Conservation (phyloP, 2,888 invertebrate species). For the Nipponacmea schrenckii region DNA sequence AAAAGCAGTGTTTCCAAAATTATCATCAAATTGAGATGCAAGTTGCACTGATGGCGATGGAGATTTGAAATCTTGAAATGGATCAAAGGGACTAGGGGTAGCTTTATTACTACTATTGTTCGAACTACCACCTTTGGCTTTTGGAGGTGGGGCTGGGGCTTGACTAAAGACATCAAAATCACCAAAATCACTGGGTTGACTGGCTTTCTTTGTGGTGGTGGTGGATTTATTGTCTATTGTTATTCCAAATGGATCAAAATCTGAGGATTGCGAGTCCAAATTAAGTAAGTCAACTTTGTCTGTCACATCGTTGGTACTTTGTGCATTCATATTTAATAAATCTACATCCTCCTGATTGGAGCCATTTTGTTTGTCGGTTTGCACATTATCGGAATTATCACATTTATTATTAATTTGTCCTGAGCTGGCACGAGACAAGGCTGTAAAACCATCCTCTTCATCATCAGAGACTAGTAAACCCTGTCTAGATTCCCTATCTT, state of each 20-base stretch:
- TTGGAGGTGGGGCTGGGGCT: constrained; percentile 5
- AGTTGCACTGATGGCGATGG: constrained; percentile 11
- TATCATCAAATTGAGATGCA: constrained; percentile 3
- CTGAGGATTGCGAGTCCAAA: constrained; percentile 44
- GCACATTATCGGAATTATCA: not conserved
- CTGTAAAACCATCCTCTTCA: constrained; percentile 56
- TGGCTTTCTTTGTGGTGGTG: constrained; percentile 3
- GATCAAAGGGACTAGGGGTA: constrained; percentile 47
- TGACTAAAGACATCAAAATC: constrained; percentile 24
- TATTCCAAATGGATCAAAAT: constrained; percentile 53
- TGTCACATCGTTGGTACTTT: constrained; percentile 23
- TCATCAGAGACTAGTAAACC: constrained; percentile 47
- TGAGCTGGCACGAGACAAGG: constrained; percentile 38
- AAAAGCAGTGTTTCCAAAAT: constrained; percentile 3
- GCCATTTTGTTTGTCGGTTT: not conserved
- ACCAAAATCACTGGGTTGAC: not conserved
- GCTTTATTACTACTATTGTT: constrained; percentile 23
- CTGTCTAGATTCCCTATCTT: constrained; percentile 35
- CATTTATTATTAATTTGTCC: constrained; percentile 11
- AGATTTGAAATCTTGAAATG: constrained; percentile 40
- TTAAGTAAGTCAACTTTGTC: constrained; percentile 45
- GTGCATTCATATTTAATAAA: constrained; percentile 47
- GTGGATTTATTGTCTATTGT: constrained; percentile 17
- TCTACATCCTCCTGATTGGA: constrained; percentile 36
- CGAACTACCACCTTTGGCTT: constrained; percentile 21